phyloP scores from a whole-genome alignment of 2,113 vertebrate genomes.

The Rhynchomys soricoides region DNA sequence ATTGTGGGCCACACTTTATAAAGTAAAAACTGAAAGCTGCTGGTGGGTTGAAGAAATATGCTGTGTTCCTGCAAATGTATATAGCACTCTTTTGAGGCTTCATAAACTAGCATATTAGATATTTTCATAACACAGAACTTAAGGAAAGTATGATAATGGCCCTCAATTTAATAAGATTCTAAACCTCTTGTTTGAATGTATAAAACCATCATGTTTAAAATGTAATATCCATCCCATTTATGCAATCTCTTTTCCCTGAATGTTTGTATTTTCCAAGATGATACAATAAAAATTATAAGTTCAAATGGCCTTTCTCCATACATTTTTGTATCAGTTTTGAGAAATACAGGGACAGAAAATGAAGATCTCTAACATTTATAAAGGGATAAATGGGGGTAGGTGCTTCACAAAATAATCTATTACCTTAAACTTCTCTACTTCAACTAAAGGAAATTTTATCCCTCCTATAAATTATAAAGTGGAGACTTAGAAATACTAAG shows the following conservation, averaged over 20 bases:
- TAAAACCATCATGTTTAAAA: slow-evolving; percentile 69
- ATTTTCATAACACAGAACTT: slow-evolving; percentile 57
- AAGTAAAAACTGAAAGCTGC: not conserved
- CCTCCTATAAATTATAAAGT: not conserved
- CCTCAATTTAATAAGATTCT: slow-evolving; percentile 63
- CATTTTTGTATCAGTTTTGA: slow-evolving; percentile 41
- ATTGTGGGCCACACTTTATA: not conserved
- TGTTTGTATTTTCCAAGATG: slow-evolving; percentile 56
- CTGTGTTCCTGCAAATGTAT: not conserved
- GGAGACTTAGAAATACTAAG: not conserved
- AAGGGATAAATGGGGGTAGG: not conserved
- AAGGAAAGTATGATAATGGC: slow-evolving; percentile 43
- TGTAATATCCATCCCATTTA: slow-evolving; percentile 62
- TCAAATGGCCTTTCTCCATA: slow-evolving; percentile 45
- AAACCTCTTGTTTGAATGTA: slow-evolving; percentile 63
- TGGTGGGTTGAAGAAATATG: not conserved
- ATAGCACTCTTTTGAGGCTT: slow-evolving; percentile 23
- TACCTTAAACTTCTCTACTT: not conserved
- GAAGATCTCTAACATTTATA: slow-evolving; percentile 40
- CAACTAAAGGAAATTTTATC: not conserved
- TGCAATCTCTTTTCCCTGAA: slow-evolving; percentile 49
- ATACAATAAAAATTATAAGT: slow-evolving; percentile 68
- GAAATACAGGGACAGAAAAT: slow-evolving; percentile 34
- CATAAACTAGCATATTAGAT: slow-evolving; percentile 23
- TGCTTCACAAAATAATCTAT: not conserved